phyloP scores from a whole-genome alignment of 2,888 invertebrate species.

The Protonemura montana region DNA sequence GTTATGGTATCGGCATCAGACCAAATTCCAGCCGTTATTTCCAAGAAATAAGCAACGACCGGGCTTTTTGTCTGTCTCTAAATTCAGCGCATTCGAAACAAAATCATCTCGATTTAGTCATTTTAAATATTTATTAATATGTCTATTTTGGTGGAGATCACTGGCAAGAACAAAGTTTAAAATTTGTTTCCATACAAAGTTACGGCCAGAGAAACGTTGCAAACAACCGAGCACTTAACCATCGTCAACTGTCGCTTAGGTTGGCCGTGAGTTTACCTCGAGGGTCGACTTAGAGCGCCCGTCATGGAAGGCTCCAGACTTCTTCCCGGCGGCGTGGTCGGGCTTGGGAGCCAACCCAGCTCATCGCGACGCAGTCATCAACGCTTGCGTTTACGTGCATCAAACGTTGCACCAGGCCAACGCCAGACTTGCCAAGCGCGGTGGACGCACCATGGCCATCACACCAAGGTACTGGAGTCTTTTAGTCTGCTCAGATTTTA shows the following conservation, averaged over 20 bases:
- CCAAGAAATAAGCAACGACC: too few species aligned
- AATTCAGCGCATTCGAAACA: too few species aligned
- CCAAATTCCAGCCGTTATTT: too few species aligned
- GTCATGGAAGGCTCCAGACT: conserved; percentile 85
- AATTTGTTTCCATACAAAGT: too few species aligned
- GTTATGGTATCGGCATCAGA: too few species aligned
- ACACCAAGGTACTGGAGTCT: conserved; percentile 75
- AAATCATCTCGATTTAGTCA: too few species aligned
- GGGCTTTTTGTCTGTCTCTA: too few species aligned
- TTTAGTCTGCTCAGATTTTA: too few species aligned
- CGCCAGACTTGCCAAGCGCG: conserved; percentile 86
- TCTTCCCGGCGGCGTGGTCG: conserved; percentile 88
- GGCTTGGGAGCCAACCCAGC: conserved; percentile 76
- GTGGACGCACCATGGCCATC: conserved; percentile 95
- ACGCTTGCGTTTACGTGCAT: conserved; percentile 98
- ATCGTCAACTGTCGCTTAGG: conserved; percentile 57
- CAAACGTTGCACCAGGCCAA: conserved; percentile 97
- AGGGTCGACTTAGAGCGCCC: conserved; percentile 92
- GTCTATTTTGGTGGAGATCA: too few species aligned
- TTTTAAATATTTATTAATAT: too few species aligned
- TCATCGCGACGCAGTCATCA: conserved; percentile 97
- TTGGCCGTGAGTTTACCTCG: conserved; percentile 95
- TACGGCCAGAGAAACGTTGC: too few species aligned
- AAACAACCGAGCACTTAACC: neutral
- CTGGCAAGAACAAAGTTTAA: too few species aligned